Evolutionary conservation across 1,140 invertebrate species (phyloP).

Genomic region (Leguminivora glycinivorella): DNA sequence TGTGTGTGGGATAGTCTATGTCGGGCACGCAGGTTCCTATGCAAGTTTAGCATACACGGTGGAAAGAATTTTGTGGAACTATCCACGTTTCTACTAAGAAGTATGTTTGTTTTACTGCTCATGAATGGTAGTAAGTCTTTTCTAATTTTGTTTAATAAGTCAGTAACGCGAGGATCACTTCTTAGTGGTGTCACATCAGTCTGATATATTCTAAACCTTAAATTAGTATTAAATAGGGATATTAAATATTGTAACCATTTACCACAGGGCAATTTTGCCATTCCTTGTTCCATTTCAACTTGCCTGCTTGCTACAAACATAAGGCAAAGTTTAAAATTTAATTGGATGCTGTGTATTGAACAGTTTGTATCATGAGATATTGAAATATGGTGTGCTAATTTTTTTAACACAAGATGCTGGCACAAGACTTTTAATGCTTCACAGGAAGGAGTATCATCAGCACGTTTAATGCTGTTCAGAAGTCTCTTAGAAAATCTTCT

Average conservation of each 20-base stretch:
- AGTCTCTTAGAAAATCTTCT: constrained; percentile 67
- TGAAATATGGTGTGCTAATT: constrained; percentile 57
- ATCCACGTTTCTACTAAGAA: constrained; percentile 76
- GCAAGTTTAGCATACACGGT: constrained; percentile 87
- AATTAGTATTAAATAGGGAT: constrained; percentile 75
- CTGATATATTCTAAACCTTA: constrained; percentile 62
- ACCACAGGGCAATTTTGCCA: constrained; percentile 77
- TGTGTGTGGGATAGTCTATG: constrained; percentile 88
- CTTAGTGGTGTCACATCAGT: constrained; percentile 51
- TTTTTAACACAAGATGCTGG: constrained; percentile 58
- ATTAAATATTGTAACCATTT: constrained; percentile 79
- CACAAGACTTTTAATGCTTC: constrained; percentile 51
- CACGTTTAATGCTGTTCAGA: constrained; percentile 54
- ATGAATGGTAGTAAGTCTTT: constrained; percentile 40
- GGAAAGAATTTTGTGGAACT: constrained; percentile 82
- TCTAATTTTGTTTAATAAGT: constrained; percentile 64
- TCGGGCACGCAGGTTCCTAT: constrained; percentile 80
- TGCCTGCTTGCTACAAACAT: constrained; percentile 74
- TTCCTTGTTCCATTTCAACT: constrained; percentile 76
- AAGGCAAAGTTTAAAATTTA: constrained; percentile 78
- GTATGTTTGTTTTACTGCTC: constrained; percentile 42
- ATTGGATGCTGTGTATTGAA: constrained; percentile 53
- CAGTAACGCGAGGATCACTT: constrained; percentile 73
- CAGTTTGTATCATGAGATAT: constrained; percentile 50
- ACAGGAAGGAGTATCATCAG: constrained; percentile 38